phyloP scores from a whole-genome alignment of 2,113 vertebrate species.

The Chloropsis cyanopogon region DNA sequence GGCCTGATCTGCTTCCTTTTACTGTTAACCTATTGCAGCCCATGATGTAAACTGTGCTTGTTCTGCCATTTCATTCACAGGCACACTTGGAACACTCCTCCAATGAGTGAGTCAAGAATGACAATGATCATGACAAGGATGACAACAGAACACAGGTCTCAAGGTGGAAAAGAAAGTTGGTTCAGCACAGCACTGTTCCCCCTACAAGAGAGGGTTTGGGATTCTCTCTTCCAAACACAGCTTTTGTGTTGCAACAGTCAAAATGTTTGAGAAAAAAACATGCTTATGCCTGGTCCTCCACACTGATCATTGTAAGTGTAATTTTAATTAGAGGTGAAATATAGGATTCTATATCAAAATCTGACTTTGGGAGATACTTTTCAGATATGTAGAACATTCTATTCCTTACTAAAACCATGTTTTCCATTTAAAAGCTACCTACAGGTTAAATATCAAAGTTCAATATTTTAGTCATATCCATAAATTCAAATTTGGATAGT shows the following conservation, averaged over 20 bases:
- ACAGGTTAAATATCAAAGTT: not conserved
- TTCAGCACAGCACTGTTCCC: not conserved
- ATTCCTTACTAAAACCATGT: fast-evolving
- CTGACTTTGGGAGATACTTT: not conserved
- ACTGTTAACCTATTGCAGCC: no score
- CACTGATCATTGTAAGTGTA: not conserved
- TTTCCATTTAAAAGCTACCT: not conserved
- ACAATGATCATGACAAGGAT: no score
- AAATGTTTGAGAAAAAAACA: not conserved
- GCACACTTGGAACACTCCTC: not conserved
- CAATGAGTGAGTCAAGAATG: not conserved
- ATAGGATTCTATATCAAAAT: not conserved
- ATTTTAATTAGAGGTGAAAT: not conserved
- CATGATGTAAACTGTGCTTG: not conserved
- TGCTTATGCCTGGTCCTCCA: no score
- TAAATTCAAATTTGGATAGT: not conserved
- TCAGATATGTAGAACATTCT: not conserved
- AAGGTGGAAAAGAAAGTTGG: not conserved
- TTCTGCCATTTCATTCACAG: not conserved
- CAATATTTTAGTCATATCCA: not conserved
- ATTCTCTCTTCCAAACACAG: not conserved
- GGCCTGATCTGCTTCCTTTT: not conserved
- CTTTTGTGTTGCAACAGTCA: no score
- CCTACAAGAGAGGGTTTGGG: not conserved
- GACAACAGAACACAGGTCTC: not conserved